Evolutionary conservation across 2,797 vertebrate genomes (phyloP).

Genomic region (Chloroceryle amazona): DNA sequence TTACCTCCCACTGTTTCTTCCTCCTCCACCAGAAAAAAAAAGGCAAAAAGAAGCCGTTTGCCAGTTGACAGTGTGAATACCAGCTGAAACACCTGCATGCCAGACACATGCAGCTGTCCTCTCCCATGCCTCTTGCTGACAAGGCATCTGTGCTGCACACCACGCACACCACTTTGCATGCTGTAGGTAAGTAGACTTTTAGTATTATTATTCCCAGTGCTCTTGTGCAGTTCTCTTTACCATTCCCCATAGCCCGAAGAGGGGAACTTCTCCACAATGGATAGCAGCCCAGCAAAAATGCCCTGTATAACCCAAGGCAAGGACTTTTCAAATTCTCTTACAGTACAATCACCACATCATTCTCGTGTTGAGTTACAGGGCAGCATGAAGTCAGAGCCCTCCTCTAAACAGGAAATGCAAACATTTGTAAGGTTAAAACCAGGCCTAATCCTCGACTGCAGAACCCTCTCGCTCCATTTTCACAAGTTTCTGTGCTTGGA

Average conservation of each 20-base stretch:
- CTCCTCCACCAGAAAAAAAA: slow-evolving; percentile 24
- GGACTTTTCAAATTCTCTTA: background rate
- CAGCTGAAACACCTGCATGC: slow-evolving; percentile 81
- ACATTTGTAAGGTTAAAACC: background rate
- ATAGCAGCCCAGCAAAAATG: background rate
- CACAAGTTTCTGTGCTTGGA: background rate
- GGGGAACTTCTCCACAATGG: background rate
- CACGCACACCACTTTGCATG: slow-evolving; percentile 8
- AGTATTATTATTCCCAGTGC: slow-evolving; percentile 45
- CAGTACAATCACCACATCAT: background rate
- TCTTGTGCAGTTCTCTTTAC: slow-evolving; percentile 35
- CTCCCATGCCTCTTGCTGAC: slow-evolving; percentile 17
- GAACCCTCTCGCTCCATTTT: background rate
- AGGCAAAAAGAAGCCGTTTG: slow-evolving; percentile 33
- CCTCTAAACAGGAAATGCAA: slow-evolving; percentile 38
- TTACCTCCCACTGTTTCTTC: slow-evolving; percentile 73
- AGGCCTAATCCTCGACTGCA: background rate
- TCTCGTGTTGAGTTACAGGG: background rate
- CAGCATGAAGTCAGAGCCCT: background rate
- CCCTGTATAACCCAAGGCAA: background rate
- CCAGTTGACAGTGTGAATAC: slow-evolving; percentile 72
- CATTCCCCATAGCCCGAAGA: background rate
- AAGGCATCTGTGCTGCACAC: slow-evolving; percentile 64
- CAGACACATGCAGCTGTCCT: slow-evolving; percentile 73
- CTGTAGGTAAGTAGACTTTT: slow-evolving; percentile 66